A percentile compares a stretch with the other conserved stretches of the same genome.
Evolutionary conservation across 23 tunicate species (phyloP).

Genomic region (Ascidia mentula): DNA sequence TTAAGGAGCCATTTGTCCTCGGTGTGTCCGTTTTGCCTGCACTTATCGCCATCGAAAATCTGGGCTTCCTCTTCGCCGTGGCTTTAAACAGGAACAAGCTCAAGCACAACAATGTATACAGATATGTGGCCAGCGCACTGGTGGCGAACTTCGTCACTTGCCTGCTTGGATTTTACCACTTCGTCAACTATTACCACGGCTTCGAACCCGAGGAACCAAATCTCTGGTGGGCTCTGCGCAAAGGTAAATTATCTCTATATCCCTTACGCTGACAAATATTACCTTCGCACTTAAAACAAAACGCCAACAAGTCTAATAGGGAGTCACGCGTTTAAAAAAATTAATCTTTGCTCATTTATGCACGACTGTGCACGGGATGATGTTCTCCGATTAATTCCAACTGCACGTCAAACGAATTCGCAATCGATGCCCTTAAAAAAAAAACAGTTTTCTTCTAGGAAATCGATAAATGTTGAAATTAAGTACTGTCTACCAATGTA

Average conservation of each 20-base stretch:
- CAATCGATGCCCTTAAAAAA: too few relatives aligned
- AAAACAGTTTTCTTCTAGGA: too few relatives aligned
- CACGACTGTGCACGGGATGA: too few relatives aligned
- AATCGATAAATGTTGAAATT: too few relatives aligned
- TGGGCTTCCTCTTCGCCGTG: constrained; percentile 55
- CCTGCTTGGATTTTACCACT: constrained; percentile 81
- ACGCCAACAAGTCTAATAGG: too few relatives aligned
- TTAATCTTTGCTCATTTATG: too few relatives aligned
- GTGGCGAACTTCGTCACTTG: constrained; percentile 73
- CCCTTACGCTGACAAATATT: too few relatives aligned
- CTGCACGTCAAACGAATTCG: too few relatives aligned
- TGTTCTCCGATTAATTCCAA: too few relatives aligned
- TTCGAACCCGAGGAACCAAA: constrained; percentile 74
- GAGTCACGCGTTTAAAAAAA: too few relatives aligned
- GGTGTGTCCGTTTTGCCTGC: constrained; percentile 74
- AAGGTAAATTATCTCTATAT: constrained; percentile 76
- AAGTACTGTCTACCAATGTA: too few relatives aligned
- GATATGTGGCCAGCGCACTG: constrained; percentile 85
- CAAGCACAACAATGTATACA: constrained; percentile 76
- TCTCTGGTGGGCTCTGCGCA: constrained; percentile 94
- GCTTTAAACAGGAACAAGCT: constrained; percentile 47
- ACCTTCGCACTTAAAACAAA: too few relatives aligned
- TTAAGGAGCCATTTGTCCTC: constrained; percentile 19
- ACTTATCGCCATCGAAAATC: constrained; percentile 75
- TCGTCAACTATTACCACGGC: constrained; percentile 87